Evolutionary conservation across 2,797 vertebrate species (phyloP).

Genomic region (Vireo griseus): DNA sequence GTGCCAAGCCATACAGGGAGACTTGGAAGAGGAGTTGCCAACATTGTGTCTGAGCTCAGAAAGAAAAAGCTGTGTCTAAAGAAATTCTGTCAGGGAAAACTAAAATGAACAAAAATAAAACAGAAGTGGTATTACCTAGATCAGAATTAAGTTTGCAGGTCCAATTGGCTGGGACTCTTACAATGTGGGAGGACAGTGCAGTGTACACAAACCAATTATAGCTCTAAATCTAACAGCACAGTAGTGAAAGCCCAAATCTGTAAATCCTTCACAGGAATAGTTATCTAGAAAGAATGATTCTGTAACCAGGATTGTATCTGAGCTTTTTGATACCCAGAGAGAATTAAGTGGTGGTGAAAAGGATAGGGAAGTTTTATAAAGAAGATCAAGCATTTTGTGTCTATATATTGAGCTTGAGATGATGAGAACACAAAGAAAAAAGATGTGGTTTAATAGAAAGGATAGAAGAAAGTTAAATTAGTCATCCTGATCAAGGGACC

Average conservation of each 20-base stretch:
- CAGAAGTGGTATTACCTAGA: neutral
- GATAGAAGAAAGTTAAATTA: neutral
- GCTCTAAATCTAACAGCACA: neutral
- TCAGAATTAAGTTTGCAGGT: neutral
- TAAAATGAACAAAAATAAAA: neutral
- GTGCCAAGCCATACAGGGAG: neutral
- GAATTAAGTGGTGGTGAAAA: neutral
- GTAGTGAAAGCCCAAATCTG: neutral
- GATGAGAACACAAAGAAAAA: neutral
- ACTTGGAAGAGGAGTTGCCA: neutral
- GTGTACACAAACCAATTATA: neutral
- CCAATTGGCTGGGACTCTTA: neutral
- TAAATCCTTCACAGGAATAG: neutral
- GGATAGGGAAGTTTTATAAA: neutral
- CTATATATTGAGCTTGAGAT: neutral
- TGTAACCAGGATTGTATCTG: neutral
- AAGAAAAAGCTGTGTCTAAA: neutral
- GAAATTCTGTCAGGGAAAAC: neutral
- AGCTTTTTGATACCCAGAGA: neutral
- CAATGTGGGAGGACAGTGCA: neutral
- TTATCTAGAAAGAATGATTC: neutral
- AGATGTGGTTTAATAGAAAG: neutral
- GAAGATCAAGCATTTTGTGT: neutral
- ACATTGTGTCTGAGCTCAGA: neutral
- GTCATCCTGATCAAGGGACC: neutral